phyloP scores from a whole-genome alignment of 2,797 vertebrate species.

The Pangasius macronema region DNA sequence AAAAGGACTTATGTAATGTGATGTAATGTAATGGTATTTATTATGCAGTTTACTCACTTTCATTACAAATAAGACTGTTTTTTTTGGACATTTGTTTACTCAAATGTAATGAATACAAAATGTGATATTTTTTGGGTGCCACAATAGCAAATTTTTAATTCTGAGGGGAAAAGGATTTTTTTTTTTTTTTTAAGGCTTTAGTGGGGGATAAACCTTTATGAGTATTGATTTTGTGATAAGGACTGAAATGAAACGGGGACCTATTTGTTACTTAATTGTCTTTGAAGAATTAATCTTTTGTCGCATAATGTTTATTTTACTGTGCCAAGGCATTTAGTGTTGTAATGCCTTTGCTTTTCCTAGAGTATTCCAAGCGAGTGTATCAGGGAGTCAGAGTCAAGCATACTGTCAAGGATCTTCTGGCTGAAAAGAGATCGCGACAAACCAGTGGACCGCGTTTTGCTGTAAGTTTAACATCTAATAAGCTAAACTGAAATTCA shows the following conservation, averaged over 20 bases:
- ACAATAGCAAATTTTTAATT: not conserved
- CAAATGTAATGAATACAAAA: conserved; percentile 22
- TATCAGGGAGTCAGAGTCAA: conserved; percentile 96
- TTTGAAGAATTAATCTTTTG: not conserved
- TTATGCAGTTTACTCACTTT: not conserved
- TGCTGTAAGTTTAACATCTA: conserved; percentile 75
- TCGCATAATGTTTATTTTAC: conserved; percentile 15
- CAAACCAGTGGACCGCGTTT: conserved; percentile 80
- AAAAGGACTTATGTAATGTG: not conserved
- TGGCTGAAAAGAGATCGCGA: conserved; percentile 90
- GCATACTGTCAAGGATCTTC: conserved; percentile 94
- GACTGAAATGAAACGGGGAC: conserved; percentile 33
- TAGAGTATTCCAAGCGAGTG: conserved; percentile 87
- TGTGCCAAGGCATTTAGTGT: conserved; percentile 31
- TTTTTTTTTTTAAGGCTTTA: no score
- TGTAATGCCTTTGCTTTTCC: not conserved
- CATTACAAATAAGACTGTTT: not conserved
- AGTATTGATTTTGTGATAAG: conserved; percentile 50
- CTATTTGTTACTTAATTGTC: not conserved
- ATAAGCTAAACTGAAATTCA: conserved; percentile 37
- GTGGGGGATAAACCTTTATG: not conserved
- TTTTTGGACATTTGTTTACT: not conserved
- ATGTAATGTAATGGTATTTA: not conserved
- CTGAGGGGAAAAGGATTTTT: not conserved
- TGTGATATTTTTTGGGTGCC: not conserved